These are phyloP conservation scores for Teleiodes luculella DNA, from an alignment of 2,888 invertebrate genomes.

Conservation along the genomic window DNA sequence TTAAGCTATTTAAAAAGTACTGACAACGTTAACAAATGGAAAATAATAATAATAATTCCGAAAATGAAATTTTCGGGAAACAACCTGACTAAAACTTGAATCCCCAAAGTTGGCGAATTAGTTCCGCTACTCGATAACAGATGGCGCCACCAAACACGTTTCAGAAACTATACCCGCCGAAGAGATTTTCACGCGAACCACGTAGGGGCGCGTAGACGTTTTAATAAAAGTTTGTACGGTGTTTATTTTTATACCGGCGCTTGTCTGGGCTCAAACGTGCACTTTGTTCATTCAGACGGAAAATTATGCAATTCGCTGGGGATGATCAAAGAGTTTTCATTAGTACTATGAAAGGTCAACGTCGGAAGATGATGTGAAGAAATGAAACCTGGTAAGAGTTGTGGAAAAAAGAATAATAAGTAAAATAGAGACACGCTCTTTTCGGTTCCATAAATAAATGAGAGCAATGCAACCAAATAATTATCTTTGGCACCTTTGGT, in stretches of 20 bases:
- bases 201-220: conserved; percentile 46
- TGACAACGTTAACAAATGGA: background rate
- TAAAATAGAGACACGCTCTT: too few relatives aligned
- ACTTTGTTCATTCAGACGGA: conserved; percentile 46
- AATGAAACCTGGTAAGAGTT: too few relatives aligned
- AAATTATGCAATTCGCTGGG: conserved; percentile 4
- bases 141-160: conserved; percentile 48
- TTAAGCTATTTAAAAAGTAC: background rate
- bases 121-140: conserved; percentile 63
- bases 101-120: conserved; percentile 10
- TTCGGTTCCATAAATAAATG: too few relatives aligned
- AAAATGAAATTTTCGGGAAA: background rate
- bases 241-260: conserved; percentile 51
- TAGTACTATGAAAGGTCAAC: too few relatives aligned
- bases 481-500: too few relatives aligned
- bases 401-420: too few relatives aligned
- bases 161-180: background rate
- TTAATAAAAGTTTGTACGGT: conserved; percentile 60
- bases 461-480: too few relatives aligned
- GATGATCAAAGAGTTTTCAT: background rate
- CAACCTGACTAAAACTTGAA: background rate
- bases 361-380: too few relatives aligned
- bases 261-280: conserved; percentile 40
- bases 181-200: conserved; percentile 41
- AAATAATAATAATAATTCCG: background rate